Evolutionary conservation across 2,797 vertebrate species (phyloP).

Genomic region (Luscinia luscinia): DNA sequence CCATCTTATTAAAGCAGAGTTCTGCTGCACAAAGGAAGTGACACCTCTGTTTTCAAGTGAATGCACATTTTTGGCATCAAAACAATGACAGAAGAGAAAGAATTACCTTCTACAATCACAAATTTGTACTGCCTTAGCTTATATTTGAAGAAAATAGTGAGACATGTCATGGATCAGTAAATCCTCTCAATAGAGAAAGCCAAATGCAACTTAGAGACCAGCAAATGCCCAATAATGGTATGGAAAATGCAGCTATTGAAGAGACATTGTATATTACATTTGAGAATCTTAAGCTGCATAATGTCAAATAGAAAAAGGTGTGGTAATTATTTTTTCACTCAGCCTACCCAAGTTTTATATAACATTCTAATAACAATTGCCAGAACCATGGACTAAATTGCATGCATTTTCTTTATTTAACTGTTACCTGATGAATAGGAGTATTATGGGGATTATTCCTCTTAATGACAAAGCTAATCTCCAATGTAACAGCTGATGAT

Average conservation of each 20-base stretch:
- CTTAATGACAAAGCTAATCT: slow-evolving; percentile 73
- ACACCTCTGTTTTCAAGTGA: neutral
- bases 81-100: neutral
- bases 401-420: slow-evolving; percentile 62
- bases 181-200: neutral
- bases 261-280: neutral
- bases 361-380: slow-evolving; percentile 39
- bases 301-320: neutral
- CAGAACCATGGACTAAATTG: slow-evolving; percentile 30
- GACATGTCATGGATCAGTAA: neutral
- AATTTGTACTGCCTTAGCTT: neutral
- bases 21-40: neutral
- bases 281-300: neutral
- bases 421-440: slow-evolving; percentile 69
- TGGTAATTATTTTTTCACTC: slow-evolving; percentile 24
- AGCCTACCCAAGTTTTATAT: neutral
- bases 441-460: slow-evolving; percentile 62
- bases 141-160: neutral
- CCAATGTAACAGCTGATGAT: slow-evolving; percentile 58
- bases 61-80: neutral
- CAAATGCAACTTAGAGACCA: neutral
- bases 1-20: neutral
- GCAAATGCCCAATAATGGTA: neutral
- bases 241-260: neutral
- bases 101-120: neutral